Evolutionary conservation across 64 coral and sea anemone genomes (phyloP), one percentile per base, ranked within the genome.

Genomic region (Exaiptasia diaphana): DNA sequence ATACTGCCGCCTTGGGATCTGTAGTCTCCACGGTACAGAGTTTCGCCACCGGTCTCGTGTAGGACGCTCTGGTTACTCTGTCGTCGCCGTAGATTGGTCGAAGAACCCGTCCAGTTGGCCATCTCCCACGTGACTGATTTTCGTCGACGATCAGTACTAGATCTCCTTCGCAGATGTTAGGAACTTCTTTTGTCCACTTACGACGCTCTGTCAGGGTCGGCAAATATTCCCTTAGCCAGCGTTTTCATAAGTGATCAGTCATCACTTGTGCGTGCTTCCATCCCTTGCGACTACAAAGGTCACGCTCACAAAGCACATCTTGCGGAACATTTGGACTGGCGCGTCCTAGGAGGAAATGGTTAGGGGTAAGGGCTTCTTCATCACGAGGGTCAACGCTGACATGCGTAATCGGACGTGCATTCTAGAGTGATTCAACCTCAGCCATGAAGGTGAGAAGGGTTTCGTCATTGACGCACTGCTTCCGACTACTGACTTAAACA

Each of bases 321-420:
- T 67, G 17, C 39, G 62, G 81, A 44, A 85, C 3, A 26, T 83
- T 90, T 40, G 73, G 80, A 38, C 65, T 54, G 49, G 56, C 88
- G 26, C 27, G 88, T 14, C 80, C 49, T 33, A 90, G 63, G 17
- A 90, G 80, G 28, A 90, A 90, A 30, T 90, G 88, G 52, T 90
- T 82, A 13, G 87, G 87, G 2, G 77, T 82, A 8, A 90, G 24
- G 1, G 87, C 68, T 74, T 90, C 87, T 48, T 75, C 28, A 56
- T 90, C 77, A 18, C 41, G 55, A 48, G 44, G 60, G 48, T 82
- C 77, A 49, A 64, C 75, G 22, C 87, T 82, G 26, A 90, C 76
- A 82, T 73, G 76, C 7, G 77, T 89, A 8, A 89, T 36, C 14
- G 87, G 87, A 59, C 85, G 60, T 38, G 78, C 43, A 1, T 90